Conservation (phyloP, 2,113 vertebrate species). For the Pardalotus punctatus region DNA sequence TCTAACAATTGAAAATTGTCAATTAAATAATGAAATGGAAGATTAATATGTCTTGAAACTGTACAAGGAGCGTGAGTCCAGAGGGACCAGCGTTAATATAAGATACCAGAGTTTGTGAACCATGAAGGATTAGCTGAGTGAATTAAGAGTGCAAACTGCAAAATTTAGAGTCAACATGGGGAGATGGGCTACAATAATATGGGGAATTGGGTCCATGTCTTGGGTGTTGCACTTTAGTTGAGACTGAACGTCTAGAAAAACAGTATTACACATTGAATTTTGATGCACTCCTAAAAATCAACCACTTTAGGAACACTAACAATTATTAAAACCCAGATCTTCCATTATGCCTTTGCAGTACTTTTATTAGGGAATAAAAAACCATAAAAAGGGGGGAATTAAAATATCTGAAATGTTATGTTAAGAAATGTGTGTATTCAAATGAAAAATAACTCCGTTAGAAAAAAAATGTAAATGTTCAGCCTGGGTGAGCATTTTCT, state of each 20-base stretch:
- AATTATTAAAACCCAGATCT: neutral
- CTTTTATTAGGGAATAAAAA: neutral
- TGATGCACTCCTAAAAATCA: neutral
- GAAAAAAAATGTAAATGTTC: neutral
- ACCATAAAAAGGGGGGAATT: neutral
- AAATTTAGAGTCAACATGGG: neutral
- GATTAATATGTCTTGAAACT: neutral
- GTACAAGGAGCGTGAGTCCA: neutral
- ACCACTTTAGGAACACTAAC: neutral
- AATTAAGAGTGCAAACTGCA: neutral
- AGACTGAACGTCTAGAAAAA: neutral
- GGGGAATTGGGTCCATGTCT: neutral
- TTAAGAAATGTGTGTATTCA: neutral
- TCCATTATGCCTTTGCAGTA: neutral
- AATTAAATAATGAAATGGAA: neutral
- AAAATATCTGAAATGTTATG: neutral
- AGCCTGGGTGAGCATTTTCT: neutral
- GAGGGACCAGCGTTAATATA: fast-evolving
- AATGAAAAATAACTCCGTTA: neutral
- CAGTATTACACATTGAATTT: fast-evolving
- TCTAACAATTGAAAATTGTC: neutral
- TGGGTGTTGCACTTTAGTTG: neutral
- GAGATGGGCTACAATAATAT: neutral
- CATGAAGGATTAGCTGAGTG: neutral
- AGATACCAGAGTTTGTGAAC: neutral